A percentile compares a stretch with the other conserved stretches of the same genome.
phyloP scores from a whole-genome alignment of 2,113 vertebrate species.

The Gymnogyps californianus region DNA sequence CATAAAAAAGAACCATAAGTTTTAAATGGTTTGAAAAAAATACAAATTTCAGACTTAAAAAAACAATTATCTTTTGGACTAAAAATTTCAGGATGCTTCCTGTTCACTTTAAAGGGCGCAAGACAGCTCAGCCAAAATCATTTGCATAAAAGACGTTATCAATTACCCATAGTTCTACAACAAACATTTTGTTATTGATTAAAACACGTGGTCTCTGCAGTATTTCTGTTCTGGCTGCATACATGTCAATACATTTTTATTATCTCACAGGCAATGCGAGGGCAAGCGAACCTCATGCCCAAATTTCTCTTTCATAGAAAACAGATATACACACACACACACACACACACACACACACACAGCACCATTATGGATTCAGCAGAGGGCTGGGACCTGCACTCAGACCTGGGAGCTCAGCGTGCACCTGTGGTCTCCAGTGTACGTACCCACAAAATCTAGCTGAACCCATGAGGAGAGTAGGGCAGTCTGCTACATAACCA shows the following conservation, averaged over 20 bases:
- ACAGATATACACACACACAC: too few species aligned
- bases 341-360: too few species aligned
- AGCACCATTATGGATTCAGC: background rate
- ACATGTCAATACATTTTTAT: background rate
- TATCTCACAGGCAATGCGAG: background rate
- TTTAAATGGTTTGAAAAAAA: background rate
- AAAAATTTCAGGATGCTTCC: background rate
- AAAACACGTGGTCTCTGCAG: background rate
- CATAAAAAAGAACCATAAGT: background rate
- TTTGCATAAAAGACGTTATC: background rate
- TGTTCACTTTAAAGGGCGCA: background rate
- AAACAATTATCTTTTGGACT: background rate
- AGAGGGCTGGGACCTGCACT: background rate
- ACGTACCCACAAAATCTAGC: background rate
- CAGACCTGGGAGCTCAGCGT: background rate
- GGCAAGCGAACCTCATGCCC: background rate
- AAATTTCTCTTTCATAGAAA: background rate
- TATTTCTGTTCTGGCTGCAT: background rate
- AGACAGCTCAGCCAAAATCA: background rate
- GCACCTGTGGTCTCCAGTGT: rapidly evolving
- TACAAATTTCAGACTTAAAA: background rate
- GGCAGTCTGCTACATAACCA: background rate
- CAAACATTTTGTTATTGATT: background rate
- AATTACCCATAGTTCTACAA: background rate
- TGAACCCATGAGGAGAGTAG: background rate